phyloP scores from a whole-genome alignment of 2,113 vertebrate species.

The Gallinago undulata region DNA sequence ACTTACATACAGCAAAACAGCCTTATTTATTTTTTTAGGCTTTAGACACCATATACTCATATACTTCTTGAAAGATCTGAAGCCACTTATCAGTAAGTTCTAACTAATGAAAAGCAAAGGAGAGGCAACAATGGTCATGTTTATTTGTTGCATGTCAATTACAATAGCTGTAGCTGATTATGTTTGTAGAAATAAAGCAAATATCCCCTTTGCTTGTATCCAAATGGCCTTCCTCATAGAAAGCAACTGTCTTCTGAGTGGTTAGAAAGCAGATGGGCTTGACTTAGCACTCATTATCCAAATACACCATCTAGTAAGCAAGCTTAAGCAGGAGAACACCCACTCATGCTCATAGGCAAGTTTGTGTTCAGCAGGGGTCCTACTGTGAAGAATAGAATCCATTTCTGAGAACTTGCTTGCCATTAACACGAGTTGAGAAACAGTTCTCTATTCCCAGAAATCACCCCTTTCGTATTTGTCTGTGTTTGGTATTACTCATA shows the following conservation, averaged over 20 bases:
- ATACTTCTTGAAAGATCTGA: not conserved
- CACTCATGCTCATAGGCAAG: not conserved
- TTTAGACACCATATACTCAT: not conserved
- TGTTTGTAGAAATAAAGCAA: not conserved
- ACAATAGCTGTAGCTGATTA: not conserved
- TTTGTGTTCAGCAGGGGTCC: not conserved
- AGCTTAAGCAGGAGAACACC: not conserved
- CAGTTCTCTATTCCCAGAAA: not conserved
- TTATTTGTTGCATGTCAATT: not conserved
- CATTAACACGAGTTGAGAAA: not conserved
- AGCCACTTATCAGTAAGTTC: not conserved
- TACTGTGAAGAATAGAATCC: not conserved
- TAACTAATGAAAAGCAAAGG: not conserved
- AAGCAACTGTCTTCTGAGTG: not conserved
- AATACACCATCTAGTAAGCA: not conserved
- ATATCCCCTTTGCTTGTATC: not conserved
- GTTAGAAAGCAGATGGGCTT: not conserved
- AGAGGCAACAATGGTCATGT: not conserved
- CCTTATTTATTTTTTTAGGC: not conserved
- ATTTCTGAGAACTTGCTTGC: not conserved
- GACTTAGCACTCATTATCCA: not conserved
- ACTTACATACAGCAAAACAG: not conserved
- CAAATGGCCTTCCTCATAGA: not conserved
- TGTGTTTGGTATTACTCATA: not conserved
- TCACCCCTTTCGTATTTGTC: not conserved